A percentile compares a stretch with the other conserved stretches of the same genome.
Conservation (phyloP, 2,888 invertebrate species). For the Norana najaformis region DNA sequence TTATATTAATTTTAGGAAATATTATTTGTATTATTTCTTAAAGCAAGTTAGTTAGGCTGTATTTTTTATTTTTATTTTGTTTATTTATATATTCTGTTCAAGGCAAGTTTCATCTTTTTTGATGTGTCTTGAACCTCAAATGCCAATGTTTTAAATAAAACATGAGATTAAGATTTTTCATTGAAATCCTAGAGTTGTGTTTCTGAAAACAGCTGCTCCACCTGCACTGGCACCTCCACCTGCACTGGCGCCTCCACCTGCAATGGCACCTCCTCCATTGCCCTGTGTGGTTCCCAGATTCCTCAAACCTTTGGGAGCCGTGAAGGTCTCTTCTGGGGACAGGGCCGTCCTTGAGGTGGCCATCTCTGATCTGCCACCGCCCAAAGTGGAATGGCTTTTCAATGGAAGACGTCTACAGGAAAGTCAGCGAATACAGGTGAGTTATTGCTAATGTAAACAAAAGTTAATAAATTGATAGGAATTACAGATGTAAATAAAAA, state of each 20-base stretch:
- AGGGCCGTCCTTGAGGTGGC: conserved; percentile 87
- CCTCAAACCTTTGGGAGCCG: conserved; percentile 77
- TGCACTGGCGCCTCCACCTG: neutral
- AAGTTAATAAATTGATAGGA: neutral
- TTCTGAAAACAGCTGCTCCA: neutral
- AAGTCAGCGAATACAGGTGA: conserved; percentile 78
- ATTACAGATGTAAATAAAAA: neutral
- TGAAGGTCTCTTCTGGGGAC: conserved; percentile 84
- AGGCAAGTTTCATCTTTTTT: neutral
- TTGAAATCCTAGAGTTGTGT: neutral
- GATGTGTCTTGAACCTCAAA: neutral
- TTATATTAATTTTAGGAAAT: too few species aligned
- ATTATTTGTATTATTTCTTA: neutral
- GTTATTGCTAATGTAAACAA: neutral
- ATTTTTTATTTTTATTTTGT: neutral
- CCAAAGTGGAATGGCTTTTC: conserved; percentile 92
- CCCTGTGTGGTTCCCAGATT: conserved; percentile 51
- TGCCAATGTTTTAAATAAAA: too few species aligned
- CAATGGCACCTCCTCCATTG: neutral
- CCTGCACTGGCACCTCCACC: neutral
- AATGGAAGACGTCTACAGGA: conserved; percentile 69
- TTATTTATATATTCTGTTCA: too few species aligned
- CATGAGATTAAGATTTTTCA: neutral
- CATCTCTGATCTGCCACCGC: conserved; percentile 82
- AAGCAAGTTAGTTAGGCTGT: neutral